Evolutionary conservation across 2,888 invertebrate genomes (phyloP).

Genomic region (Drosophila kuntzei): DNA sequence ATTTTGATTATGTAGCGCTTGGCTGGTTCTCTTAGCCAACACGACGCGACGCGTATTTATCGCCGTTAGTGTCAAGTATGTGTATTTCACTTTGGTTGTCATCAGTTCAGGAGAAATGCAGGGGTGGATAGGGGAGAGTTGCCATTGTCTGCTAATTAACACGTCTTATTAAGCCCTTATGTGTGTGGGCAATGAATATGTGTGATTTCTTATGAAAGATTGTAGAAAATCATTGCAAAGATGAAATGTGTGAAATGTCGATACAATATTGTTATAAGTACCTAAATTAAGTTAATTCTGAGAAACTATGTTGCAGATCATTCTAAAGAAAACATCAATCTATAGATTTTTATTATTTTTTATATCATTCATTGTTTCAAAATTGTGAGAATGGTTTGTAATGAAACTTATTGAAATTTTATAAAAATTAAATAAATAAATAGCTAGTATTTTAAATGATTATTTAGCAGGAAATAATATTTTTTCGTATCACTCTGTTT

Average conservation of each 20-base stretch:
- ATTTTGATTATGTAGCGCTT: conserved; percentile 80
- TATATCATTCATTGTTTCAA: neutral
- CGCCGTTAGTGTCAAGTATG: conserved; percentile 62
- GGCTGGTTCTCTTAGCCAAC: conserved; percentile 61
- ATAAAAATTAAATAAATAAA: too few relatives aligned
- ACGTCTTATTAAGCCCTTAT: conserved; percentile 34
- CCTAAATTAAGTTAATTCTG: neutral
- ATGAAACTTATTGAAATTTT: too few relatives aligned
- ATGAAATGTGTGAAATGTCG: neutral
- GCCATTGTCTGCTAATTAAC: conserved; percentile 57
- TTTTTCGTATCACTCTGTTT: too few relatives aligned
- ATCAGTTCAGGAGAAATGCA: conserved; percentile 2
- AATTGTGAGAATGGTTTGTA: neutral
- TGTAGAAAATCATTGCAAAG: conserved; percentile 3
- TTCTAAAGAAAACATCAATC: neutral
- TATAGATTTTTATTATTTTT: neutral
- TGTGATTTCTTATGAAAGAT: conserved; percentile 23
- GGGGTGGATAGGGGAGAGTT: conserved; percentile 3
- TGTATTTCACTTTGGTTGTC: conserved; percentile 20
- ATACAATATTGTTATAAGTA: neutral
- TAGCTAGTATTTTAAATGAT: too few relatives aligned
- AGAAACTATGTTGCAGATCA: neutral
- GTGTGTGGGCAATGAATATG: conserved; percentile 2
- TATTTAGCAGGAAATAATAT: too few relatives aligned
- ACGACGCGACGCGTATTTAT: conserved; percentile 47